Conservation (phyloP, 2,113 vertebrate genomes). For the Gymnobelideus leadbeateri region DNA sequence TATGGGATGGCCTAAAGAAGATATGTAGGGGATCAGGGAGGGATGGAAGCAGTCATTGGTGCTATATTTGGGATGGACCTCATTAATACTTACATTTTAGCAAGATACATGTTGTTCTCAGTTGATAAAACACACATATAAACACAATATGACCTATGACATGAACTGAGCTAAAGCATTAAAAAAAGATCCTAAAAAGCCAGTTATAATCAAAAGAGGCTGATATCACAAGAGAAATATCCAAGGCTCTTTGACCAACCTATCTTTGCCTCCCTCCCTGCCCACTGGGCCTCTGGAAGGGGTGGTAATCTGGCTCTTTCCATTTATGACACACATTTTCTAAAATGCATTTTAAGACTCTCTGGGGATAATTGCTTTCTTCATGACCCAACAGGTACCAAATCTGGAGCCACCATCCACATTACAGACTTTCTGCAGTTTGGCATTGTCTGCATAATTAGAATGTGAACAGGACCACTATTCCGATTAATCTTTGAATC, state of each 20-base stretch:
- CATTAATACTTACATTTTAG: not conserved
- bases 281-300: not conserved
- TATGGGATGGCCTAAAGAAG: not conserved
- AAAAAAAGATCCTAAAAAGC: not conserved
- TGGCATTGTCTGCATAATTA: slow-evolving; percentile 55
- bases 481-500: slow-evolving; percentile 77
- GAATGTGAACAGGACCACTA: slow-evolving; percentile 50
- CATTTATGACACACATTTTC: not conserved
- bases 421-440: slow-evolving; percentile 6
- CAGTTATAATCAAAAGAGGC: not conserved
- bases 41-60: not conserved
- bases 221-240: not conserved
- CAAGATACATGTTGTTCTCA: not conserved
- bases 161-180: not conserved
- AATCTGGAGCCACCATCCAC: slow-evolving; percentile 1
- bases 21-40: not conserved
- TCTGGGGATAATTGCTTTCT: not conserved
- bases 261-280: not conserved
- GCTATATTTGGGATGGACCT: not conserved
- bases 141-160: not conserved
- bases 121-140: not conserved
- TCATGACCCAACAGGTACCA: slow-evolving; percentile 11
- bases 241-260: not conserved
- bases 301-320: not conserved
- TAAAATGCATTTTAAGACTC: not conserved